phyloP scores from a whole-genome alignment of 2,113 vertebrate species.

The Chroicocephalus ridibundus region DNA sequence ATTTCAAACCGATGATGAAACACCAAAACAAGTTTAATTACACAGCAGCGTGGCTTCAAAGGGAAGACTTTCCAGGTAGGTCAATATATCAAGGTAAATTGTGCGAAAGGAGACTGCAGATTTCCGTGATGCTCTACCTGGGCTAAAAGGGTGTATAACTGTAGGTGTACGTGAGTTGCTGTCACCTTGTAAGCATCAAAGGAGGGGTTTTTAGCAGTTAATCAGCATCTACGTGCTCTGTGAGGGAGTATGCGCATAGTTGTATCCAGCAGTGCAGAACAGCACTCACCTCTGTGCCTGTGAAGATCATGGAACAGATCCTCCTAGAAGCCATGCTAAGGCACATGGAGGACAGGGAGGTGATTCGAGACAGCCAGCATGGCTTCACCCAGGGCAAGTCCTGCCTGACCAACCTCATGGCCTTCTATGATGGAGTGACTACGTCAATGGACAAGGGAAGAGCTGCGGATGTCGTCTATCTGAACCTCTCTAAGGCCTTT shows the following conservation, averaged over 20 bases:
- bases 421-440: neutral
- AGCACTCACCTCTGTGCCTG: neutral
- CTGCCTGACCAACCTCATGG: neutral
- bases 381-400: neutral
- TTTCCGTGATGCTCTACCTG: neutral
- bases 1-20: neutral
- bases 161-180: neutral
- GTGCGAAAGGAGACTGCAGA: neutral
- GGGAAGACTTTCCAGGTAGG: neutral
- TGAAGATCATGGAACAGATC: neutral
- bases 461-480: neutral
- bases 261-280: neutral
- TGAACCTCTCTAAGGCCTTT: neutral
- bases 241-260: neutral
- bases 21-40: neutral
- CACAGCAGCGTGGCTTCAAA: neutral
- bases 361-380: neutral
- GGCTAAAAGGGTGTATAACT: neutral
- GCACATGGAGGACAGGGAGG: neutral
- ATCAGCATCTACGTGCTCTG: rapidly evolving
- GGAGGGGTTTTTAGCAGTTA: neutral
- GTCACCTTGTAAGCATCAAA: neutral
- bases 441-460: neutral
- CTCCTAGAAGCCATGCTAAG: neutral
- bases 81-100: neutral